Base-by-base conservation (phyloP, 1,140 invertebrate species). In the Cotesia glomerata region DNA sequence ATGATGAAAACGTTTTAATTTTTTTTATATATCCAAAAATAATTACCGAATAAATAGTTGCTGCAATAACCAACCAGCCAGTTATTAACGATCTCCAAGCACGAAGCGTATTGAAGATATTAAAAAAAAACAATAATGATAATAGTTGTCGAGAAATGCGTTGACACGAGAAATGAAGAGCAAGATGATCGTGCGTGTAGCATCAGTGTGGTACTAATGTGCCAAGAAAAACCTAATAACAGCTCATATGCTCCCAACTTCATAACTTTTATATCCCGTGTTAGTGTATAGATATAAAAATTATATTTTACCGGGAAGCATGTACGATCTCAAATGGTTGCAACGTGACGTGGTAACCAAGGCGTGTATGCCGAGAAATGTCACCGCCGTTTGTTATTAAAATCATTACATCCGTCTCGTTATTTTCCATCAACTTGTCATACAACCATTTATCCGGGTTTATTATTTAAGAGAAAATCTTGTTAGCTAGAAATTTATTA, bases 301-400 rank as follows among this genome's bases (percentile, higher is more conserved):
- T 45, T 77, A 58, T 18, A 77, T 73, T 78, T 75, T 75, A 74
- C 62, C 16, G 69, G 75, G 75, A 74, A 74, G 78, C 78, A 74
- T 75, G 54, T 73, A 77, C 61, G 74, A 78, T 77, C 69, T 80
- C 75, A 80, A 81, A 81, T 78, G 79, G 78, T 78, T 77, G 78
- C 79, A 80, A 81, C 80, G 80, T 81, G 80, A 81, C 75, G 79
- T 78, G 79, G 79, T 80, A 82, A 80, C 78, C 71, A 78, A 81
- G 77, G 75, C 74, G 32, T 62, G 45, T 14, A 51, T 67, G 16
- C 26, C 26, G 11, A 67, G 49, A 56, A 67, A 65, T 45, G 63
- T 65, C 34, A 39, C 63, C 3, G 16, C 36, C 63, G 49, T 65
- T 65, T 65, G 16, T 45, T 65, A 39, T 39, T 65, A 51, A 49